Base-by-base conservation (phyloP, 92 coral and sea anemone species). In the Anthopleura xanthogrammica region DNA sequence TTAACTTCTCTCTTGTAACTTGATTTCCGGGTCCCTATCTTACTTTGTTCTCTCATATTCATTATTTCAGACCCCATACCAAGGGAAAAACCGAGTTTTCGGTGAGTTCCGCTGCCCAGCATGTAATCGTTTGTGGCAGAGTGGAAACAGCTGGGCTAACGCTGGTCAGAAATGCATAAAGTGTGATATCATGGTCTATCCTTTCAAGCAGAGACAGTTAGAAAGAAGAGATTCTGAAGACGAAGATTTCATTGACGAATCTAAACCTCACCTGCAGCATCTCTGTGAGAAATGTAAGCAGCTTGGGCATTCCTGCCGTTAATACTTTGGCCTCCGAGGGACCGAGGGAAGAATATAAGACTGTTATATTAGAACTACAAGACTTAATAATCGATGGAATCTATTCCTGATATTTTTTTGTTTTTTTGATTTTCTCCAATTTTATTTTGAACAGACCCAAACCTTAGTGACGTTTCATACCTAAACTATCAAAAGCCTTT, bases 81-180 rank as follows among this genome's bases (percentile, higher is more conserved):
- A 91, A 71, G 94, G 95, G 2, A 60, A 75, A 16, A 83, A 89
- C 66, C 91, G 98, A 24, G 87, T 91, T 62, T 93, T 93, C 87
- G 97, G 97, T 14, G 97, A 93, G 75, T 93, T 80, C 83, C 60
- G 41, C 20, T 93, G 97, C 74, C 88, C 92, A 23, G 24, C 82
- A 62, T 93, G 97, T 62, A 55, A 85, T 66, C 92, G 97, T 16
- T 24, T 48, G 19, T 93, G 97, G 97, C 91, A 91, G 94, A 93
- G 97, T 68, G 97, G 88, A 48, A 88, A 91, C 77, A 93, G 97
- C 73, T 93, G 97, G 97, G 90, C 90, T 13, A 91, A 93, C 84
- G 82, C 90, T 22, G 91, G 89, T 14, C 97, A 93, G 68, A 79
- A 91, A 46, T 93, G 97, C 43, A 92, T 86, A 78, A 9, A 3